phyloP scores from a whole-genome alignment of 2,113 vertebrate species.

The Theristicus caerulescens region DNA sequence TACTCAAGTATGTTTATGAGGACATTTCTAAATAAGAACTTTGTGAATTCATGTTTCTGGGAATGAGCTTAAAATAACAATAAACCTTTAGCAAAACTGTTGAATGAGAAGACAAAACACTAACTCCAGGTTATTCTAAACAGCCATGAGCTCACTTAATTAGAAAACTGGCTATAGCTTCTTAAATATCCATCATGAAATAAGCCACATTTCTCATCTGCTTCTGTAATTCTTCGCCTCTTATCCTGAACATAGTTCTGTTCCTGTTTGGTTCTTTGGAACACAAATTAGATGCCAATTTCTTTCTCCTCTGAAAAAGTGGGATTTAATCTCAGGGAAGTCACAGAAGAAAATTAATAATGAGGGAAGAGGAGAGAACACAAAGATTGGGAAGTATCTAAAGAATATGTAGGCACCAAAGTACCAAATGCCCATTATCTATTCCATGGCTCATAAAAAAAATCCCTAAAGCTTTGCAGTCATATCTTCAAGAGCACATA shows the following conservation, averaged over 20 bases:
- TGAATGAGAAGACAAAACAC: background rate
- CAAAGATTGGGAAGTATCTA: background rate
- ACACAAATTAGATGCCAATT: background rate
- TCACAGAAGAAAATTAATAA: background rate
- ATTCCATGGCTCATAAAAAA: background rate
- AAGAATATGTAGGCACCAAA: background rate
- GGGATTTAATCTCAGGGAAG: background rate
- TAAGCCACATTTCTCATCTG: background rate
- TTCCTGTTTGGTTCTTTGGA: background rate
- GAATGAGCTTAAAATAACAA: background rate
- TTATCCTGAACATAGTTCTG: background rate
- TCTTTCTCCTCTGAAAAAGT: background rate
- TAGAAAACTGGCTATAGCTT: background rate
- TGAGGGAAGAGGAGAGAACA: background rate
- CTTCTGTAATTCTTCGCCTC: background rate
- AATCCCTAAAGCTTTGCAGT: background rate
- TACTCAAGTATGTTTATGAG: background rate
- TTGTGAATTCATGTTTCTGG: background rate
- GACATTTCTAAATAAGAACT: background rate
- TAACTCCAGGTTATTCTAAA: background rate
- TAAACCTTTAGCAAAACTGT: background rate
- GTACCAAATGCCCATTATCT: background rate
- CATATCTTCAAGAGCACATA: background rate
- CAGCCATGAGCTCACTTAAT: background rate
- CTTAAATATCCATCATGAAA: background rate